Percentiles rank a stretch among this genome's conserved stretches.
phyloP scores from a whole-genome alignment of 2,888 invertebrate species.

The Pandemis corylana region DNA sequence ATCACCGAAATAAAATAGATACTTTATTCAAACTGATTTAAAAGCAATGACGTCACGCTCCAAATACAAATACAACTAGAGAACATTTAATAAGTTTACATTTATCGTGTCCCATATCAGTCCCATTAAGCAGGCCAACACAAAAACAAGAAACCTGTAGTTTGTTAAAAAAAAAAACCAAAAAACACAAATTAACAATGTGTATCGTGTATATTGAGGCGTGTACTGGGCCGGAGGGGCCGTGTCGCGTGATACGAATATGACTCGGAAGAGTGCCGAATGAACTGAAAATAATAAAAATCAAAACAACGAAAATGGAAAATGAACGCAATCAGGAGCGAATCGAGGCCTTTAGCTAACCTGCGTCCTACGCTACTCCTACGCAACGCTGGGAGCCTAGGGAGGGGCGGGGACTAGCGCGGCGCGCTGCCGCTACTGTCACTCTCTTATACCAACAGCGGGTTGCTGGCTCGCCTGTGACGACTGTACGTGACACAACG shows the following conservation, averaged over 20 bases:
- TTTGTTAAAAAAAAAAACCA: conserved; percentile 50
- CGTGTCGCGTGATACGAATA: conserved; percentile 79
- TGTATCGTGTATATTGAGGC: conserved; percentile 75
- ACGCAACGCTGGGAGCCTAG: conserved; percentile 72
- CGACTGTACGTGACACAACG: conserved; percentile 53
- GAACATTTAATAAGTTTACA: conserved; percentile 42
- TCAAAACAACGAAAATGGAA: conserved; percentile 53
- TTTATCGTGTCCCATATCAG: conserved; percentile 66
- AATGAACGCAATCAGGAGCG: conserved; percentile 58
- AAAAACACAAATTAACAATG: conserved; percentile 51
- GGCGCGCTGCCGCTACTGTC: conserved; percentile 43
- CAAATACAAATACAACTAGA: conserved; percentile 13
- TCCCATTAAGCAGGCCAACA: conserved; percentile 74
- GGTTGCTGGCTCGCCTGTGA: not conserved
- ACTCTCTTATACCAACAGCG: not conserved
- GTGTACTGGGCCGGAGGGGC: conserved; percentile 68
- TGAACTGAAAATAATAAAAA: conserved; percentile 56
- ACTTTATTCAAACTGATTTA: conserved; percentile 25
- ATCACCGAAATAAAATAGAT: not conserved
- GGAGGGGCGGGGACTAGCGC: conserved; percentile 60
- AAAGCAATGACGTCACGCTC: conserved; percentile 41
- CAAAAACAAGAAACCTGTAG: conserved; percentile 64
- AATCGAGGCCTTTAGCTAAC: conserved; percentile 70
- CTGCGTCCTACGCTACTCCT: conserved; percentile 70
- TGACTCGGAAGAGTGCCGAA: conserved; percentile 75